Conservation (phyloP, 2,113 vertebrate genomes). For the Canis aureus region DNA sequence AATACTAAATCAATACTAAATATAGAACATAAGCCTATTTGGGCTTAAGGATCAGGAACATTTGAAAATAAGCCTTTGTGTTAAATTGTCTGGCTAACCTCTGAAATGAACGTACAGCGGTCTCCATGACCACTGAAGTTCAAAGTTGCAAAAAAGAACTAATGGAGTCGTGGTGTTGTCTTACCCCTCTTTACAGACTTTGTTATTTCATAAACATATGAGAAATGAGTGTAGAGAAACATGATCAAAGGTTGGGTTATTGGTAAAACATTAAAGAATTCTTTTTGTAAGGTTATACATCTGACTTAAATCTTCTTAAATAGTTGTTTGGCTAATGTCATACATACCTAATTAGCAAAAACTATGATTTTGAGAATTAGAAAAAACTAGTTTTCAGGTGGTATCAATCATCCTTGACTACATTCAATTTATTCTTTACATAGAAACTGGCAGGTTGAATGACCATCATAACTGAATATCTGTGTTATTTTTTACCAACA, state of each 20-base stretch:
- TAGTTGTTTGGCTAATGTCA: slow-evolving; percentile 32
- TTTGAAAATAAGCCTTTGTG: slow-evolving; percentile 64
- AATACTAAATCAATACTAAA: slow-evolving; percentile 77
- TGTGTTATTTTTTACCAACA: slow-evolving; percentile 36
- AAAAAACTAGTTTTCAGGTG: slow-evolving; percentile 50
- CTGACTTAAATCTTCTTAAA: slow-evolving; percentile 19
- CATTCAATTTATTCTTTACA: slow-evolving; percentile 59
- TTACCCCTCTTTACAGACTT: not conserved
- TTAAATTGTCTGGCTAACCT: slow-evolving; percentile 54
- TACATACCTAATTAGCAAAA: slow-evolving; percentile 39
- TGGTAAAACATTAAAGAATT: not conserved
- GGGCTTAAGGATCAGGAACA: slow-evolving; percentile 63
- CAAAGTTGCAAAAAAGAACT: slow-evolving; percentile 13
- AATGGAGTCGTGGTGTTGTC: slow-evolving; percentile 11
- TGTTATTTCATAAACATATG: slow-evolving; percentile 37
- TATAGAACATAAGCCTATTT: slow-evolving; percentile 71
- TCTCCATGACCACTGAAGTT: not conserved
- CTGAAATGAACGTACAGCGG: slow-evolving; percentile 37
- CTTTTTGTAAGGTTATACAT: slow-evolving; percentile 6
- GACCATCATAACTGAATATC: not conserved
- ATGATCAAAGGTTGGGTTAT: slow-evolving; percentile 31
- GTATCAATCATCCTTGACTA: slow-evolving; percentile 38
- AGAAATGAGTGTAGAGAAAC: slow-evolving; percentile 5
- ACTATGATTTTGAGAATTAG: slow-evolving; percentile 44
- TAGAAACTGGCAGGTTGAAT: slow-evolving; percentile 27